Evolutionary conservation across 53 echinoderm and acorn worm species (phyloP), one percentile per base, ranked within the genome.

Genomic region (Pentamera pediparva): DNA sequence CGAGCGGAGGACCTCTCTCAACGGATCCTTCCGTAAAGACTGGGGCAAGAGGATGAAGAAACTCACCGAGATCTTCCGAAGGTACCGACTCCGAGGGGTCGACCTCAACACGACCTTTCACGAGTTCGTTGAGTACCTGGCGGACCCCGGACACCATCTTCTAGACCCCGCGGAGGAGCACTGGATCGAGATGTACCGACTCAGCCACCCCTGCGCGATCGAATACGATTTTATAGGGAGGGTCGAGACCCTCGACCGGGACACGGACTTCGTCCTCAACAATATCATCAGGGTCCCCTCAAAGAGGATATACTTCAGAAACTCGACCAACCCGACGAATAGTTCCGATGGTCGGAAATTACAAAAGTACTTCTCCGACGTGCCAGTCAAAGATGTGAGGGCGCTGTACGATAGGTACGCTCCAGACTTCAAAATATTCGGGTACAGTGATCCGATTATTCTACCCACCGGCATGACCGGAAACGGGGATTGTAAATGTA

Each of bases 311-410:
- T 53, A 53, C 32, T 69, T 69, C 41, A 56, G 82, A 1, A 65
- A 82, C 18, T 81, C 82, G 0, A 82, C 87, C 35, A 81, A 87
- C 25, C 87, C 87, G 0, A 87, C 87, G 17, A 87, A 87, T 63
- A 87, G 87, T 54, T 87, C 87, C 3, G 78, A 75, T 13, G 59
- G 72, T 59, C n/a, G 61, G 25, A 61, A 62, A 39, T 37, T 84
- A 9, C 22, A 60, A n/a, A 65, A 30, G 27, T 84, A 78, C 61
- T 84, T 84, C 27, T 49, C 77, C 1, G 54, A 74, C 17, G 53
- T 84, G 15, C 74, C 73, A 39, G 32, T 37, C 9, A 37, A 38
- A 43, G 74, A 73, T 27, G 57, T 84, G 7, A 38, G 45, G 19
- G 78, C 74, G 2, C 36, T 84, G 12, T 63, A 76, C 7, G 43